Percentiles rank a stretch among this genome's conserved stretches.
phyloP scores from a whole-genome alignment of 2,888 invertebrate species.

The Lycocerus yunnanus region DNA sequence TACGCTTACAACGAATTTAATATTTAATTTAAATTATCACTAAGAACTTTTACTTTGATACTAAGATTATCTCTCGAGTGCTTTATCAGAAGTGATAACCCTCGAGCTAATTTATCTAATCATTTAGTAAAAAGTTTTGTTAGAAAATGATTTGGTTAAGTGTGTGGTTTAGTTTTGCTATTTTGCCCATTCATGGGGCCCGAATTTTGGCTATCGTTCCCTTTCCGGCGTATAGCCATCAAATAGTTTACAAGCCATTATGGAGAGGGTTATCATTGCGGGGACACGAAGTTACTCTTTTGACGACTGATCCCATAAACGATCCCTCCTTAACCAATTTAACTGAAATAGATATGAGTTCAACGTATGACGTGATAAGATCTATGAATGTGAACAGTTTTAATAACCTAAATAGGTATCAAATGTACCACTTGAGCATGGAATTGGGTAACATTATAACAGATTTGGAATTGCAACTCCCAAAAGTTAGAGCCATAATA shows the following conservation, averaged over 20 bases:
- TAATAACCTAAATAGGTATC: conserved; percentile 55
- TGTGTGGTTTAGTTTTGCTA: background rate
- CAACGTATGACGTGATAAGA: conserved; percentile 39
- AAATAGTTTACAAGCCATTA: conserved; percentile 55
- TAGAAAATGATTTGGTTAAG: background rate
- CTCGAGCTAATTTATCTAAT: no score
- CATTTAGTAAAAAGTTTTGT: no score
- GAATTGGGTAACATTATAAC: conserved; percentile 51
- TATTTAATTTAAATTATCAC: no score
- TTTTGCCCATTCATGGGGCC: conserved; percentile 39
- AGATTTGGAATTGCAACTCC: conserved; percentile 27
- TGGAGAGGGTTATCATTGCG: conserved; percentile 53
- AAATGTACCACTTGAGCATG: conserved; percentile 57
- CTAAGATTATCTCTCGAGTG: no score
- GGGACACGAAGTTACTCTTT: conserved; percentile 57
- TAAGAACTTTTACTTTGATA: no score
- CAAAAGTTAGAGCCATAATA: conserved; percentile 44
- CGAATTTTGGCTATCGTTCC: conserved; percentile 55
- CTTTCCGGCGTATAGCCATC: conserved; percentile 58
- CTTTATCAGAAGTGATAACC: no score
- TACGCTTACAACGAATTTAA: no score
- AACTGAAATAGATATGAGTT: conserved; percentile 51
- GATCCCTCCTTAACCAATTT: conserved; percentile 49
- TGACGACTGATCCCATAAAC: conserved; percentile 55
- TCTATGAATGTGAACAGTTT: conserved; percentile 51